Base-by-base conservation (phyloP, 2,888 invertebrate species). In the Serripes groenlandicus region DNA sequence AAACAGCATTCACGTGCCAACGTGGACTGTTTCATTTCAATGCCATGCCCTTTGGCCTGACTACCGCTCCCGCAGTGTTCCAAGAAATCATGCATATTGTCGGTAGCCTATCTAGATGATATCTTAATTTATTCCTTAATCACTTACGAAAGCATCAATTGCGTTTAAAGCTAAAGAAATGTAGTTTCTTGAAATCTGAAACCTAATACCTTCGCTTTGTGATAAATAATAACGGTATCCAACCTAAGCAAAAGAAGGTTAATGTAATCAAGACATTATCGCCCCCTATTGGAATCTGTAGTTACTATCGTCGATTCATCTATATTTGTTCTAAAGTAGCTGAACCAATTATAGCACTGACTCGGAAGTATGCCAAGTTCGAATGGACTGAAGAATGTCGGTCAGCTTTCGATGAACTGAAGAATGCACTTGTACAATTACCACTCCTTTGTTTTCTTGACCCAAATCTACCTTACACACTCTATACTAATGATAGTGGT, bases 91-190 rank as follows among this genome's bases (percentile, higher is more conserved):
- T 87, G 77, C 23, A 18, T 15, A 56, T 64, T 32, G 56, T 42
- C 64, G 28, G 60, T 52, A 23, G 71, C 37, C 42, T 87, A 88
- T 62, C 35, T 87, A 5, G 86, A 88, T 56, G 83, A 87, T 30
- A 81, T 87, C n/a, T 30, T 87, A 1, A 77, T 88, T 21, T 84
- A 77, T 28, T 71, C 0, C 83, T 87, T 71, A 64, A 76, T 52
- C 52, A 69, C 30, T 42, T 84, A 68, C 62, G 72, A 35, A 7
- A 81, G 68, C 68, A 75, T 54, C 35, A 69, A 0, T 62, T 83
- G 23, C 75, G 69, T 15, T 56, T 78, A 23, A 86, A 83, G 69
- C 49, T 81, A 18, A 79, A 56, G 26, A 84, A 81, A 52, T 81
- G 81, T 66, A 64, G 66, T 18, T 79, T 86, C 58, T 26, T 77